These are phyloP conservation scores for Temnopleurus reevesii DNA, from an alignment of 53 echinoderm and acorn worm genomes.

Conservation along the genomic window DNA sequence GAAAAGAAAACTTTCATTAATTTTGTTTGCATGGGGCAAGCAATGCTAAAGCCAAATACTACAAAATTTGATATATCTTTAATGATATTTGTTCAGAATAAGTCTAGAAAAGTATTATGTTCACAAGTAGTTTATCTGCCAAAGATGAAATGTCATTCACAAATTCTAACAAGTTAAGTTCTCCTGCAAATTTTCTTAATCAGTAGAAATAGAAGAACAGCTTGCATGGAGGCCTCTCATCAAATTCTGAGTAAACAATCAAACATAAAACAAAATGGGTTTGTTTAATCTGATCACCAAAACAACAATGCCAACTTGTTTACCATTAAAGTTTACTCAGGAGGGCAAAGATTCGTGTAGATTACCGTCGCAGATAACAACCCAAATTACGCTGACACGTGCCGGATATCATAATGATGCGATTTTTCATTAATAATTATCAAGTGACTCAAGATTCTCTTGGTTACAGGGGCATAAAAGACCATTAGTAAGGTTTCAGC, in stretches of 20 bases:
- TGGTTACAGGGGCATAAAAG: slow-evolving; percentile 33
- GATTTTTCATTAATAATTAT: slow-evolving; percentile 50
- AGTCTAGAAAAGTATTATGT: too few species aligned
- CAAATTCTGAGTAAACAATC: background rate
- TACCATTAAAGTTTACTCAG: background rate
- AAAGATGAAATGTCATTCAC: background rate
- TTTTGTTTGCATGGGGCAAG: too few species aligned
- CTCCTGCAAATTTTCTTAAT: background rate
- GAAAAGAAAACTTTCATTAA: too few species aligned
- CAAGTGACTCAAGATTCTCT: slow-evolving; percentile 8
- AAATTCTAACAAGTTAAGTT: too few species aligned
- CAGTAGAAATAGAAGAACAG: background rate
- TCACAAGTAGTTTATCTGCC: background rate
- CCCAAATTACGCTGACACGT: slow-evolving; percentile 4
- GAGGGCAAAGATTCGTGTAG: background rate
- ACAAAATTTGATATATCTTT: too few species aligned
- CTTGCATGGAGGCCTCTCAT: background rate
- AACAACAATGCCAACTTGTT: slow-evolving; percentile 17
- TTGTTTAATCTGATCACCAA: background rate
- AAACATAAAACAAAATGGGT: background rate
- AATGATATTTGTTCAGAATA: too few species aligned
- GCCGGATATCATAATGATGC: slow-evolving; percentile 38
- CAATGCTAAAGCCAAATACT: too few species aligned
- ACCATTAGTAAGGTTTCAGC: slow-evolving; percentile 30
- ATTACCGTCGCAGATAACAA: slow-evolving; percentile 15